Conservation (phyloP, 2,888 invertebrate genomes). For the Eupithecia dodoneata region DNA sequence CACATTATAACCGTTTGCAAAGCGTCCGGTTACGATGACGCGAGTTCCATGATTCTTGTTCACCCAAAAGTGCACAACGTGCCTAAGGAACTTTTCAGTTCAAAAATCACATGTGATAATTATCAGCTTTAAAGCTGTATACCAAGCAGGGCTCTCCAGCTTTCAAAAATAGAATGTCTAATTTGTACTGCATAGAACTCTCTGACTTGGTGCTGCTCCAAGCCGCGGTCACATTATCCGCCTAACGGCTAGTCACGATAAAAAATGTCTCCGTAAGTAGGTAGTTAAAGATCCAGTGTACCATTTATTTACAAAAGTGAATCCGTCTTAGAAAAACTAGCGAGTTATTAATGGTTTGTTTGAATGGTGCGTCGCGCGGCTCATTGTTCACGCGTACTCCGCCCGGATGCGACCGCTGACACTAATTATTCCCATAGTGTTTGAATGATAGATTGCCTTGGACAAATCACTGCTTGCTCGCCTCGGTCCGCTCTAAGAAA, state of each 20-base stretch:
- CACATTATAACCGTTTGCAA: no score
- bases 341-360: slow-evolving; percentile 84
- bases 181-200: slow-evolving; percentile 22
- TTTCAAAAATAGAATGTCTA: slow-evolving; percentile 24
- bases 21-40: no score
- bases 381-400: slow-evolving; percentile 77
- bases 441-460: slow-evolving; percentile 82
- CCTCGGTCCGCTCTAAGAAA: slow-evolving; percentile 59
- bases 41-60: no score
- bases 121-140: neutral
- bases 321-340: slow-evolving; percentile 80
- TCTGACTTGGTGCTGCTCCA: slow-evolving; percentile 28
- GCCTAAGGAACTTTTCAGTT: no score
- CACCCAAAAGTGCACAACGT: no score
- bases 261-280: slow-evolving; percentile 81
- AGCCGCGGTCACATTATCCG: slow-evolving; percentile 58
- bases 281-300: slow-evolving; percentile 80
- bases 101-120: neutral
- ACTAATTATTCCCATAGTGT: slow-evolving; percentile 84
- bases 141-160: neutral
- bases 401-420: slow-evolving; percentile 82
- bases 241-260: slow-evolving; percentile 66
- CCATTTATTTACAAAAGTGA: slow-evolving; percentile 82
- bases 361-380: slow-evolving; percentile 79
- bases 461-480: slow-evolving; percentile 82